Conservation (phyloP, 2,888 invertebrate genomes). For the Stenichneumon culpator region DNA sequence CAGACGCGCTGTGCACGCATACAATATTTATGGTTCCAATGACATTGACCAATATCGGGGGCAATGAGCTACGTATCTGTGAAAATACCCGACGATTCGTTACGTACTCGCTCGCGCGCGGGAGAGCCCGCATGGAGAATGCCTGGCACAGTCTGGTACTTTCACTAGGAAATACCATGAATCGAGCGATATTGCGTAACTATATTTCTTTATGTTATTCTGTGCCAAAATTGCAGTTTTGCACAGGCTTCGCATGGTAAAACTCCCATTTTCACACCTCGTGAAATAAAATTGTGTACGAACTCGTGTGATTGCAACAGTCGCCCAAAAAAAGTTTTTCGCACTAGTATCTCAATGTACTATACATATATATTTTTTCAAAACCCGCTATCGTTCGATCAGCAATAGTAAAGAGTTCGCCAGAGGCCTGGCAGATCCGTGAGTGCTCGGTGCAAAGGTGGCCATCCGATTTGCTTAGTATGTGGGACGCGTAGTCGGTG, state of each 20-base stretch:
- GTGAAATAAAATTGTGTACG: too few species aligned
- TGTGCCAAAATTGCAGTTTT: too few species aligned
- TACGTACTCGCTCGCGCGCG: neutral
- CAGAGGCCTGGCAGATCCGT: neutral
- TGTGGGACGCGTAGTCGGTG: constrained; percentile 30
- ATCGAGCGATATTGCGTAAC: neutral
- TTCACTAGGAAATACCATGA: neutral
- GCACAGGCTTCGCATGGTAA: too few species aligned
- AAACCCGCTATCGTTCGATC: neutral
- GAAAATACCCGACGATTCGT: constrained; percentile 12
- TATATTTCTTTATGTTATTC: neutral
- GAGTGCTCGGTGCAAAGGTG: neutral
- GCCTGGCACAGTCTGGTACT: constrained; percentile 14
- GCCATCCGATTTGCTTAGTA: constrained; percentile 8
- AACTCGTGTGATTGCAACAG: too few species aligned
- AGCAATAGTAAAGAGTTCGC: neutral
- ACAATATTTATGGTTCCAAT: neutral
- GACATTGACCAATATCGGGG: constrained; percentile 31
- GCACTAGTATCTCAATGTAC: too few species aligned
- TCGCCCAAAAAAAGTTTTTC: too few species aligned
- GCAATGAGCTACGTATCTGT: constrained; percentile 12
- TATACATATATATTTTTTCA: too few species aligned
- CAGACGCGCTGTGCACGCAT: neutral
- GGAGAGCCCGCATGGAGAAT: neutral
- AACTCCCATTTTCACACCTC: too few species aligned